Conservation (phyloP, 2,113 vertebrate species). For the Nanger granti region DNA sequence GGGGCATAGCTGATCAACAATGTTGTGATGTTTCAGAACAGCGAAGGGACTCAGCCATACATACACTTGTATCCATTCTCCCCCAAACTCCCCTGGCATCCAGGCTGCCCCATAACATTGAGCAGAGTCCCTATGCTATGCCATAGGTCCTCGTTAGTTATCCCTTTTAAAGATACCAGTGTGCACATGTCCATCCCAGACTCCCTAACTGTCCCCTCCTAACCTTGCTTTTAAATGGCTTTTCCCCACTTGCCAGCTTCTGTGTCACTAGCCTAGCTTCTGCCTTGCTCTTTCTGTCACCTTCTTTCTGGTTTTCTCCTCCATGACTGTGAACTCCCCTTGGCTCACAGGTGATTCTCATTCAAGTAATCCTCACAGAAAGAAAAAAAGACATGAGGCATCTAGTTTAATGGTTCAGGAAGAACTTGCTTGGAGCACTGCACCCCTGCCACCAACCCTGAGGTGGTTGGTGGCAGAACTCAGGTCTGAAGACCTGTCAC, state of each 20-base stretch:
- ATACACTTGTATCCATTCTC: background rate
- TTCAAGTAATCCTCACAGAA: background rate
- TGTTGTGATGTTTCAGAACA: background rate
- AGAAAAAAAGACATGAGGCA: background rate
- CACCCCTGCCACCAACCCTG: rapidly evolving
- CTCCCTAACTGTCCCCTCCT: background rate
- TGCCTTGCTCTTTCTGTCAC: background rate
- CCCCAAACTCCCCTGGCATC: background rate
- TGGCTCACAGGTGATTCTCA: background rate
- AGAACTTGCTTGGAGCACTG: background rate
- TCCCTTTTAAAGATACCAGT: background rate
- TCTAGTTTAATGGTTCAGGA: background rate
- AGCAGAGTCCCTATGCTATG: background rate
- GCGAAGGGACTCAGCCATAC: background rate
- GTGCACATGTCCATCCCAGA: background rate
- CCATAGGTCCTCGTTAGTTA: background rate
- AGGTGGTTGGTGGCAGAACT: background rate
- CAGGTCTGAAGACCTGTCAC: too few relatives aligned
- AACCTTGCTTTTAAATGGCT: background rate
- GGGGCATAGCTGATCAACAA: background rate
- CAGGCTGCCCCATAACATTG: background rate
- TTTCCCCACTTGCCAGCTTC: background rate
- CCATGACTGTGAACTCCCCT: background rate
- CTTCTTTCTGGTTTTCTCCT: background rate
- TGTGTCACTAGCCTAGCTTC: background rate